Base-by-base conservation (phyloP, 2,888 invertebrate genomes). In the Acheta domesticus region DNA sequence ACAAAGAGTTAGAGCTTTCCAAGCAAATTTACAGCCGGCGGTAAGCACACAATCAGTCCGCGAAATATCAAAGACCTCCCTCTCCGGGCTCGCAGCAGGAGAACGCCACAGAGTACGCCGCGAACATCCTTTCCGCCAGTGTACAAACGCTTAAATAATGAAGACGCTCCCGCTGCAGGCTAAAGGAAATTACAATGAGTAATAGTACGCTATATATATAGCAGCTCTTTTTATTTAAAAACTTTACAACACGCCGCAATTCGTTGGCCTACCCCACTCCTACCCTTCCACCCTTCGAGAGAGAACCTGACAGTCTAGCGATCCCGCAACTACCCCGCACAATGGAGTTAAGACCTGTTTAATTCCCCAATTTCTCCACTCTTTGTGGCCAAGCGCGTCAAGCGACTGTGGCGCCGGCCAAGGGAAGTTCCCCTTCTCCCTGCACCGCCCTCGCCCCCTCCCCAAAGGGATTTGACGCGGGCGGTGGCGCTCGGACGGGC, bases 101-200 rank as follows among this genome's bases (percentile, higher is more conserved):
- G 36, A 8, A 36, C 36, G 36, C 36, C 36, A 36, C 5, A 36
- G 36, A 36, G 36, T 36, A 0, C 5, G 8, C 36, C 8, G 36
- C 36, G 36, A 36, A 36, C 36, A 36, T 36, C 36, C 36, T 36
- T 8, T 36, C 36, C 36, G 8, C 36, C 36, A 36, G 36, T 62
- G n/a, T n/a, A 62, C n/a, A 62, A n/a, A n/a, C 62, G 62, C 62
- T 62, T 62, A n/a, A 62, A 62, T 62, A 62, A 62, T 62, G 62
- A 62, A 62, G 62, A 62, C 62, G n/a, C 62, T 62, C n/a, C 62
- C 36, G 14, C 62, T 62, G 14, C 62, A n/a, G n/a, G 62, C n/a
- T 19, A 19, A 62, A 62, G 62, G 62, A n/a, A 62, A 62, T 62
- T 62, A 62, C n/a, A 62, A 62, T 62, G 62, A 62, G 62, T 62